Evolutionary conservation across 2,113 vertebrate species (phyloP), one percentile per base, ranked within the genome.

Genomic region (Chionis minor): DNA sequence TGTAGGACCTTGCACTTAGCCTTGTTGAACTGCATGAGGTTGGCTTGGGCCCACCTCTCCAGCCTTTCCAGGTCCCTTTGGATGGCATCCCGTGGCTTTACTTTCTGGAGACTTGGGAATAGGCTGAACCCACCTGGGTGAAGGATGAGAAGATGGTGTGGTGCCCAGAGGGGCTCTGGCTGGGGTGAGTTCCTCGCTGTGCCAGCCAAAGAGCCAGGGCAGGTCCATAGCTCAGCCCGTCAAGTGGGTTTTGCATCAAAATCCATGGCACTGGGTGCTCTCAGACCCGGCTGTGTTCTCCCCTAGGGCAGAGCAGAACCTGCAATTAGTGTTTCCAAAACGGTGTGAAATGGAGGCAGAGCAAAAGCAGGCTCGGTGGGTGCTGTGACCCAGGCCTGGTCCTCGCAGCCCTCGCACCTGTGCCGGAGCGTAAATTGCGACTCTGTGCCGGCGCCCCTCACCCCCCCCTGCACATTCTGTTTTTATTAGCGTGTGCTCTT

Each of bases 401-500:
- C 42, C 59, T 92, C 7, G 11, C 55, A 59, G 81, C 63, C 58
- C 81, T 84, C 7, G 11, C 96, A 97, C 94, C 96, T 97, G 97
- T 3, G 4, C n/a, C 0, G 1, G 40, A 52, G 67, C 5, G 49
- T 97, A 96, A 97, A 97, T 96, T 33, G 79, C 92, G n/a, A 13
- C 83, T 94, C 96, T 97, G 96, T 97, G 90, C 88, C 9, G 42
- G 20, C 92, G 87, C 92, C 88, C 79, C 65, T 67, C 87, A 45
- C 84, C 65, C 74, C 24, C 51, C 54, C 81, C 0, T n/a, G 2
- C 66, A 72, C 33, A 14, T 49, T 89, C 86, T 97, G 90, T 97
- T 97, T 97, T 95, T 93, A 92, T 96, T 96, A 97, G 71, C 3
- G 24, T 6, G 17, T 30, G 35, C 92, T 95, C 81, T 83, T 65